Evolutionary conservation across 2,113 vertebrate genomes (phyloP).

Genomic region (human (Homo sapiens)): DNA sequence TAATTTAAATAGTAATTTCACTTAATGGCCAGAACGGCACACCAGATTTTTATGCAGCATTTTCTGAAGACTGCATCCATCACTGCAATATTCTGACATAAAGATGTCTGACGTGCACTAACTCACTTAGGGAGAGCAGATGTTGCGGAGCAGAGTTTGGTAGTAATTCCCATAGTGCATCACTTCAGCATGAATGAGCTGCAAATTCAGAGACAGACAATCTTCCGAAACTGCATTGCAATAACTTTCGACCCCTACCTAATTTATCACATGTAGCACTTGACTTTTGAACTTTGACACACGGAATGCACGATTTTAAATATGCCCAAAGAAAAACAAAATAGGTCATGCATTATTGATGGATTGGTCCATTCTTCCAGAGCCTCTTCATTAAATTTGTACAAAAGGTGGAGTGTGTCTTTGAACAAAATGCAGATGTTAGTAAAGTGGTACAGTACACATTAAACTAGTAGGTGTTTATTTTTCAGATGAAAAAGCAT

Average conservation of each 20-base stretch:
- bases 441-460: conserved; percentile 22
- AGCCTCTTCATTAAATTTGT: conserved; percentile 69
- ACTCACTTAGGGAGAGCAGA: conserved; percentile 99
- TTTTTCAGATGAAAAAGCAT: conserved; percentile 63
- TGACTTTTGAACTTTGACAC: conserved; percentile 87
- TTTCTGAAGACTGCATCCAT: conserved; percentile 98
- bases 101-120: conserved; percentile 99
- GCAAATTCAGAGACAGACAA: conserved; percentile 95
- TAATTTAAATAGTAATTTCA: conserved; percentile 99
- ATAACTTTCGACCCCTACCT: conserved; percentile 86
- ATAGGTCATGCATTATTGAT: conserved; percentile 72
- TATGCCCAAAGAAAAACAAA: conserved; percentile 79
- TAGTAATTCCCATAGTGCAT: conserved; percentile 99
- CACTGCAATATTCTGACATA: conserved; percentile 96
- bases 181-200: conserved; percentile 99
- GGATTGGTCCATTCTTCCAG: conserved; percentile 70
- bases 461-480: conserved; percentile 58
- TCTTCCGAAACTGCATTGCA: conserved; percentile 90
- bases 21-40: conserved; percentile 97
- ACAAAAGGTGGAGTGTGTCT: conserved; percentile 66
- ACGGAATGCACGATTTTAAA: conserved; percentile 79
- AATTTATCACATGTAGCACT: conserved; percentile 86
- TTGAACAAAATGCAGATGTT: conserved; percentile 64
- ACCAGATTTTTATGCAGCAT: conserved; percentile 95
- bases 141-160: conserved; percentile 96